phyloP scores from a whole-genome alignment of 2,888 invertebrate species.

The Anarsia innoxiella region DNA sequence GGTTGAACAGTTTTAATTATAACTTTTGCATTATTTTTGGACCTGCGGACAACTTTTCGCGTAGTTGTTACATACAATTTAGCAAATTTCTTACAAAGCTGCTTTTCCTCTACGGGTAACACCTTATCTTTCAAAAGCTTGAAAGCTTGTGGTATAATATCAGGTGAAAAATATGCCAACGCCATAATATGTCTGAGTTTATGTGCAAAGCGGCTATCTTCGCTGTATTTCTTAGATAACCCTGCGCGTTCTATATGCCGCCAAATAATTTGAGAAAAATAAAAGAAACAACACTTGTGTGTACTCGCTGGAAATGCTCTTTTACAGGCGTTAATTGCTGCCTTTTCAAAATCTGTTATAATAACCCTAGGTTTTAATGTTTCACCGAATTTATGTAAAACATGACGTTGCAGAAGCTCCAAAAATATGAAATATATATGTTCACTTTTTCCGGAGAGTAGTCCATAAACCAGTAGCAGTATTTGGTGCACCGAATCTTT shows the following conservation, averaged over 20 bases:
- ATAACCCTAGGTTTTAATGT: constrained; percentile 1
- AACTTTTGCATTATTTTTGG: neutral
- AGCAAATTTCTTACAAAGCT: neutral
- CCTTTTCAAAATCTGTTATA: constrained; percentile 1
- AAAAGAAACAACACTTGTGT: constrained; percentile 8
- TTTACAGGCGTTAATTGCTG: constrained; percentile 5
- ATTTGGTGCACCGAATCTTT: neutral
- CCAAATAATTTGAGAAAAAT: constrained; percentile 5
- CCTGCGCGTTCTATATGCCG: neutral
- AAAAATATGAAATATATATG: neutral
- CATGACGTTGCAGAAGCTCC: neutral
- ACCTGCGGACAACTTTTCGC: neutral
- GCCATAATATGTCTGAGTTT: constrained; percentile 5
- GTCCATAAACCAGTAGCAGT: constrained; percentile 1
- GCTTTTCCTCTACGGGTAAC: neutral
- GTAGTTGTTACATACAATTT: neutral
- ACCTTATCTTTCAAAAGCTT: constrained; percentile 3
- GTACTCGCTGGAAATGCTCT: constrained; percentile 1
- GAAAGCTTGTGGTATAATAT: constrained; percentile 7
- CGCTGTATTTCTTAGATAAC: constrained; percentile 4
- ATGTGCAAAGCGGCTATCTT: constrained; percentile 6
- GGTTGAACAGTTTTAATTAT: neutral
- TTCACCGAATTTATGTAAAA: neutral
- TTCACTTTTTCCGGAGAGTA: constrained; percentile 1
- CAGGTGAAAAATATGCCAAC: constrained; percentile 8